Evolutionary conservation across 1,140 invertebrate species (phyloP).

Genomic region (Charaxes varanes): DNA sequence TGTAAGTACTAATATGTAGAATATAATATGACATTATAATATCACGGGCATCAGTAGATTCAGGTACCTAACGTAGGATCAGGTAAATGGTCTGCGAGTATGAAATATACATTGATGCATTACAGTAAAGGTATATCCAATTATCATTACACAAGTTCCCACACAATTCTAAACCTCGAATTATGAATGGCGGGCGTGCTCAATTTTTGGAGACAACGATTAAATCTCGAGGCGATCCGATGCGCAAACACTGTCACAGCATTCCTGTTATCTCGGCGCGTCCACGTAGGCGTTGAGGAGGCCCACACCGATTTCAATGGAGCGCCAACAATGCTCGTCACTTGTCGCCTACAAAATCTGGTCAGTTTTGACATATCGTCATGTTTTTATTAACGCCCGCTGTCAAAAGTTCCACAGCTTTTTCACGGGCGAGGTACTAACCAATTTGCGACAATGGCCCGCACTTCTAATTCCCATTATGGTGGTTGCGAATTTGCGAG

Average conservation of each 20-base stretch:
- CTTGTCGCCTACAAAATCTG: constrained; percentile 65
- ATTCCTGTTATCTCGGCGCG: constrained; percentile 34
- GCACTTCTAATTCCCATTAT: constrained; percentile 67
- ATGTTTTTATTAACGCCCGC: constrained; percentile 66
- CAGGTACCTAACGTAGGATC: too few species aligned
- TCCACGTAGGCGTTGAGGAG: constrained; percentile 56
- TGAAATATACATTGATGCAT: too few species aligned
- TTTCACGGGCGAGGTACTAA: constrained; percentile 49
- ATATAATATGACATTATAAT: too few species aligned
- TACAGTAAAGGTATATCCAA: not conserved
- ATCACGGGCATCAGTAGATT: too few species aligned
- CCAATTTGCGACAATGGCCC: constrained; percentile 64
- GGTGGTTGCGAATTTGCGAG: constrained; percentile 46
- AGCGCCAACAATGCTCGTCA: constrained; percentile 52
- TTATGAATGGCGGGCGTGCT: constrained; percentile 59
- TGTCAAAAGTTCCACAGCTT: constrained; percentile 49
- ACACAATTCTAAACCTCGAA: constrained; percentile 10
- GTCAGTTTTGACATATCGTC: constrained; percentile 71
- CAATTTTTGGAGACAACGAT: constrained; percentile 47
- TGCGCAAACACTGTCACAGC: constrained; percentile 59
- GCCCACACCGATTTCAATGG: constrained; percentile 67
- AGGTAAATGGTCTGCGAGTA: too few species aligned
- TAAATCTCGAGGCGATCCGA: constrained; percentile 53
- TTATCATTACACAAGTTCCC: constrained; percentile 14
- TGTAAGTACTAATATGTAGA: too few species aligned